phyloP scores from a whole-genome alignment of 2,888 invertebrate species.

The Cecidostiba fungosa region DNA sequence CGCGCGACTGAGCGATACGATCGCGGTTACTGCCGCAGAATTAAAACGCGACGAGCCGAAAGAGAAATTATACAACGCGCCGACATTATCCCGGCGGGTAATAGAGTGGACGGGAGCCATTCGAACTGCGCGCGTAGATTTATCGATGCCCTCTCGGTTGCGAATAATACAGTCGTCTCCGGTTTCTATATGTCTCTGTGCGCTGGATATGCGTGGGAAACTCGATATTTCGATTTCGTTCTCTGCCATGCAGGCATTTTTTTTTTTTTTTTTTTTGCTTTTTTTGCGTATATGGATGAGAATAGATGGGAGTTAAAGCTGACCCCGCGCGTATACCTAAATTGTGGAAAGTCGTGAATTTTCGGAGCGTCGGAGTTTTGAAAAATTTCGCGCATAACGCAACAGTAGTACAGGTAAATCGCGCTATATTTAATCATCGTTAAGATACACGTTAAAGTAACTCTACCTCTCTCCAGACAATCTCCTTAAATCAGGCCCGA shows the following conservation, averaged over 20 bases:
- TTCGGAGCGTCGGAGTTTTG: not conserved
- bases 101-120: conserved; percentile 71
- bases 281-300: not conserved
- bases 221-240: conserved; percentile 8
- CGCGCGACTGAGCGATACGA: not conserved
- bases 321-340: too few relatives aligned
- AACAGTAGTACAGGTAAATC: too few relatives aligned
- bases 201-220: not conserved
- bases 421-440: not conserved
- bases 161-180: not conserved
- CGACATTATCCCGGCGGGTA: conserved; percentile 65
- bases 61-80: conserved; percentile 23
- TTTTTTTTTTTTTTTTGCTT: not conserved
- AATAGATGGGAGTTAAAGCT: not conserved
- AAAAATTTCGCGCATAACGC: not conserved
- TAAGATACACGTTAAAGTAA: not conserved
- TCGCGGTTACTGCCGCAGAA: not conserved
- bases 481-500: not conserved
- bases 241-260: not conserved
- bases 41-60: conserved; percentile 27
- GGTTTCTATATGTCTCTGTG: not conserved
- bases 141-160: conserved; percentile 70
- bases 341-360: too few relatives aligned
- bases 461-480: not conserved
- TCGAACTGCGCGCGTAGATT: conserved; percentile 71